phyloP scores from a whole-genome alignment of 2,888 invertebrate species.

The Phalera bucephala region DNA sequence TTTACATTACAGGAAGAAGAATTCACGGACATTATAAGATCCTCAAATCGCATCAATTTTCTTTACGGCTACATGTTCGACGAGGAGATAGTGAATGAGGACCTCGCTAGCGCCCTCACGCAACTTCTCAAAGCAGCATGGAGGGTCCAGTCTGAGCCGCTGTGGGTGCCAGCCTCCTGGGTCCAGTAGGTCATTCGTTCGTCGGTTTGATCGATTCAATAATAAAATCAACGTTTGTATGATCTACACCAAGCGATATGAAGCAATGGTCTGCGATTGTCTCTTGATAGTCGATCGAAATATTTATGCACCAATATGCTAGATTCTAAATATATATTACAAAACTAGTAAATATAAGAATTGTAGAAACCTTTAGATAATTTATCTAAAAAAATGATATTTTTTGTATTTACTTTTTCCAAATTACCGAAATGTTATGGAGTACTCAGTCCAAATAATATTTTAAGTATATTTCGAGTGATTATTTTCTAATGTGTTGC shows the following conservation, averaged over 20 bases:
- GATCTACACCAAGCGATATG: neutral
- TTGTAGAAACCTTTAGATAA: too few species aligned
- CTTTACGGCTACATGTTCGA: conserved; percentile 97
- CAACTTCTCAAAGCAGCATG: conserved; percentile 92
- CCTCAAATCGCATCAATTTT: conserved; percentile 94
- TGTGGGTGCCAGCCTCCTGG: conserved; percentile 98
- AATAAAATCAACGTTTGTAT: conserved; percentile 2
- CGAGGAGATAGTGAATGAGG: conserved; percentile 95
- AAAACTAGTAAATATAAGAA: too few species aligned
- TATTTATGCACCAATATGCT: conserved; percentile 14
- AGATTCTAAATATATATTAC: too few species aligned
- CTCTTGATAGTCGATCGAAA: conserved; percentile 2
- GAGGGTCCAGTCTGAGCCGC: conserved; percentile 94
- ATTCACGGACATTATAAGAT: conserved; percentile 92
- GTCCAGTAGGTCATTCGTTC: conserved; percentile 85
- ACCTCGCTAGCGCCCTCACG: conserved; percentile 92
- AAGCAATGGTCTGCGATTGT: conserved; percentile 3
- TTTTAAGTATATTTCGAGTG: too few species aligned
- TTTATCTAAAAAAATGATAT: too few species aligned
- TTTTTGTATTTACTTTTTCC: too few species aligned
- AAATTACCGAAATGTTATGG: too few species aligned
- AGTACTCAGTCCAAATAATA: too few species aligned
- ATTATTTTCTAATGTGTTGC: too few species aligned
- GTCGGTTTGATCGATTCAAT: neutral
- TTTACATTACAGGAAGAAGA: conserved; percentile 93